phyloP scores from a whole-genome alignment of 2,797 vertebrate species.

The Myoxocephalus aenaeus region DNA sequence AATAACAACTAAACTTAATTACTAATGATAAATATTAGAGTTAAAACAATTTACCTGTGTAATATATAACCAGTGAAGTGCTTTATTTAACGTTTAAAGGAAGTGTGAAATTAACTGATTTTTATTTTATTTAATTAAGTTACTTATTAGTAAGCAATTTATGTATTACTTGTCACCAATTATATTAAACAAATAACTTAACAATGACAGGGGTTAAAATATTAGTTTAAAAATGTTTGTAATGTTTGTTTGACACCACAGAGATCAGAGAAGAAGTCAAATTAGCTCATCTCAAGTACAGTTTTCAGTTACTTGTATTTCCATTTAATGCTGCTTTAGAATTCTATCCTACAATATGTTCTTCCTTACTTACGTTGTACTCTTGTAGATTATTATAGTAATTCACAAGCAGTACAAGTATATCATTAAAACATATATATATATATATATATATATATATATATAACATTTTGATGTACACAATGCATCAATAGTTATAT shows the following conservation, averaged over 20 bases:
- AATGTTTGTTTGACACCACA: neutral
- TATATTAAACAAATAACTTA: neutral
- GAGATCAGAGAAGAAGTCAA: neutral
- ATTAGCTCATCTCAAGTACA: neutral
- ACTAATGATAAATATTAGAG: too few relatives aligned
- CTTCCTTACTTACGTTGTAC: too few relatives aligned
- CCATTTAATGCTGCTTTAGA: too few relatives aligned
- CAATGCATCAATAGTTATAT: neutral
- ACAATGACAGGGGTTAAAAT: neutral
- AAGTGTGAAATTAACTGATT: neutral
- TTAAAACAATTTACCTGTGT: neutral
- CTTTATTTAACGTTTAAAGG: neutral
- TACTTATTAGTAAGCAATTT: neutral
- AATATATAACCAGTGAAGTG: neutral
- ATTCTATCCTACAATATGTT: too few relatives aligned
- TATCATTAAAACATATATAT: too few relatives aligned
- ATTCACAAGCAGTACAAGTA: too few relatives aligned
- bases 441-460: too few relatives aligned
- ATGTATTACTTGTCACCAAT: neutral
- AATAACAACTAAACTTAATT: too few relatives aligned
- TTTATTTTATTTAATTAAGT: neutral
- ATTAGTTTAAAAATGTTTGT: neutral
- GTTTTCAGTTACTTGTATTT: too few relatives aligned
- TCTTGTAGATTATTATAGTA: too few relatives aligned
- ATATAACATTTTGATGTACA: neutral